phyloP scores from a whole-genome alignment of 2,113 vertebrate genomes.

The Megatriorchis doriae region DNA sequence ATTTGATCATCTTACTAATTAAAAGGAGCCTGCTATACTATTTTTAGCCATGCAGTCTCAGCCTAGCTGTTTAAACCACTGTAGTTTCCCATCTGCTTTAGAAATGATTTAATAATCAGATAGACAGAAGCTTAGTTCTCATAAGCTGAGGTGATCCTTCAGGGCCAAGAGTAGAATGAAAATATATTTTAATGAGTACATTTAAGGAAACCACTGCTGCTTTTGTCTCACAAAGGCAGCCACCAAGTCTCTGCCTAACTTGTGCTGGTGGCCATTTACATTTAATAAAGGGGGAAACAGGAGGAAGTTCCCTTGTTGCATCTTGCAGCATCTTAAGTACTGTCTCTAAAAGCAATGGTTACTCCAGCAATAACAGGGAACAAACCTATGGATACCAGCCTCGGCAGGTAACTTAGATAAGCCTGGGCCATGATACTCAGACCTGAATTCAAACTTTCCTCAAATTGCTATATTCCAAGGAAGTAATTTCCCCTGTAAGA shows the following conservation, averaged over 20 bases:
- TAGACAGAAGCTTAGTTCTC: slow-evolving; percentile 50
- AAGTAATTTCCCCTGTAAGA: neutral
- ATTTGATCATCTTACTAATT: slow-evolving; percentile 62
- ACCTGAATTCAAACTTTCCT: neutral
- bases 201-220: slow-evolving; percentile 6
- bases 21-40: slow-evolving; percentile 49
- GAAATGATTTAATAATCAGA: slow-evolving; percentile 66
- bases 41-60: slow-evolving; percentile 54
- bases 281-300: neutral
- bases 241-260: slow-evolving; percentile 4
- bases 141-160: slow-evolving; percentile 52
- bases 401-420: neutral
- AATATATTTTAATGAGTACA: slow-evolving; percentile 28
- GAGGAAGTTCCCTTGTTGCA: neutral
- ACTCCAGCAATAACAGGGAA: neutral
- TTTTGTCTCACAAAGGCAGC: neutral
- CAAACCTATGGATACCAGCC: neutral
- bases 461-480: neutral
- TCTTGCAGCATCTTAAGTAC: neutral
- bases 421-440: neutral
- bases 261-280: neutral
- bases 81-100: slow-evolving; percentile 57
- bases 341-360: neutral
- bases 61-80: slow-evolving; percentile 53
- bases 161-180: slow-evolving; percentile 12